Evolutionary conservation across 2,797 vertebrate genomes (phyloP).

Genomic region (Lemur catta): DNA sequence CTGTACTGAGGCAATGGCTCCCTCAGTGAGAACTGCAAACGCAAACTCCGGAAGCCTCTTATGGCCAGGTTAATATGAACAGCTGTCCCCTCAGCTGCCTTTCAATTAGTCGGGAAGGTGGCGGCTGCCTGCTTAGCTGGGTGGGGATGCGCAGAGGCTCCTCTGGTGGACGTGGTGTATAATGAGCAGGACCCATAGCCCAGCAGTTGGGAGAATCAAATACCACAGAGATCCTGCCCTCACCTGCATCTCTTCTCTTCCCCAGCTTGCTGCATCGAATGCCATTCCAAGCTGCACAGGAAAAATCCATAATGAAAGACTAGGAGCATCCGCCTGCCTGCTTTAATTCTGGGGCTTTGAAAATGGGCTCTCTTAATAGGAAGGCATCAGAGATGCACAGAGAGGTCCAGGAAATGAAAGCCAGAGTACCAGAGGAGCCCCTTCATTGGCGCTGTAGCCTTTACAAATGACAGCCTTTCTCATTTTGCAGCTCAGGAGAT

Average conservation of each 20-base stretch:
- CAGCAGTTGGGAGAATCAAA: slow-evolving; percentile 49
- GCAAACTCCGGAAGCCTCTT: slow-evolving; percentile 52
- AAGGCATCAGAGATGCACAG: neutral
- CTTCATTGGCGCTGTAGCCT: neutral
- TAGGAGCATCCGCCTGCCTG: neutral
- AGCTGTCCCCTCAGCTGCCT: neutral
- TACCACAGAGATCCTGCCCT: slow-evolving; percentile 11
- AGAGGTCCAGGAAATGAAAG: neutral
- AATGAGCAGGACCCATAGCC: slow-evolving; percentile 51
- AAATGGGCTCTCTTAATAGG: slow-evolving; percentile 7
- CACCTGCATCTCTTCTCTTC: neutral
- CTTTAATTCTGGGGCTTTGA: slow-evolving; percentile 22
- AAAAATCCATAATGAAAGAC: neutral
- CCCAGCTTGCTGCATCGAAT: neutral
- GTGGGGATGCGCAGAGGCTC: neutral
- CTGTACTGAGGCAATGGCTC: slow-evolving; percentile 26
- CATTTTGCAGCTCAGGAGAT: neutral
- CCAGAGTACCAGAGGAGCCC: neutral
- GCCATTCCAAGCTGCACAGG: neutral
- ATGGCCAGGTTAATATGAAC: neutral
- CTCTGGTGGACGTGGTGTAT: slow-evolving; percentile 29
- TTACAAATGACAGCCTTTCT: neutral
- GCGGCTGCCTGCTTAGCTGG: neutral
- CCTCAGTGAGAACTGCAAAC: slow-evolving; percentile 10
- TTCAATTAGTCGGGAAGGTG: slow-evolving; percentile 68